Base-by-base conservation (phyloP, 1,140 invertebrate genomes). In the Akabosia matsudoensis region DNA sequence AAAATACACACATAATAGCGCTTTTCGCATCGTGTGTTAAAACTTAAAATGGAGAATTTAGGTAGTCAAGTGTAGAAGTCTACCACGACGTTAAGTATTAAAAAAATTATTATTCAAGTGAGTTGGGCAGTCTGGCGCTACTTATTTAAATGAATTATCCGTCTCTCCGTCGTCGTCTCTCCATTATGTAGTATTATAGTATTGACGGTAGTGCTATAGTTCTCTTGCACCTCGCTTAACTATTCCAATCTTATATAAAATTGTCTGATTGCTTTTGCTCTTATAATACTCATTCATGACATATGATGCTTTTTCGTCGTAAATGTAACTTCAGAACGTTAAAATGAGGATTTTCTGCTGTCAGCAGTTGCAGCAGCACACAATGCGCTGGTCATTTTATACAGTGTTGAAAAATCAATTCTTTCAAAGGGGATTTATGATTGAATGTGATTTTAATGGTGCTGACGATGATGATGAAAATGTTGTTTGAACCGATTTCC, bases 91-190 rank as follows among this genome's bases (percentile, higher is more conserved):
- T n/a, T n/a, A n/a, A n/a, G n/a, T n/a, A n/a, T n/a, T n/a, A n/a
- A n/a, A n/a, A n/a, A n/a, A n/a, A n/a, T 45, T 45, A 45, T 45
- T 45, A 67, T 67, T 30, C 61, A 30, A 31, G 7, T 30, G 30
- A 67, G 61, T 30, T 67, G 61, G 61, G 61, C 61, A 67, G 61
- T 28, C 61, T 67, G 61, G 61, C 61, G 61, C 61, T 67, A 31
- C 3, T 31, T 56, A 10, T 56, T 24, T 56, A 24, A 56, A 56
- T 56, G 54, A 56, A 56, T 56, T 56, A 56, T 56, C 54, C 54
- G 10, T 56, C 54, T 45, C 7, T 56, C 37, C 37, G 37, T 45
- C 37, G 37, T 45, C 37, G 37, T 45, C 37, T 45, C 18, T 45
- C 37, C 18, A 45, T 45, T 45, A 18, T 45, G 37, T 45, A n/a